A percentile compares a stretch with the other conserved stretches of the same genome.
Evolutionary conservation across 2,888 invertebrate genomes (phyloP).

Genomic region (Nomada ferruginata): DNA sequence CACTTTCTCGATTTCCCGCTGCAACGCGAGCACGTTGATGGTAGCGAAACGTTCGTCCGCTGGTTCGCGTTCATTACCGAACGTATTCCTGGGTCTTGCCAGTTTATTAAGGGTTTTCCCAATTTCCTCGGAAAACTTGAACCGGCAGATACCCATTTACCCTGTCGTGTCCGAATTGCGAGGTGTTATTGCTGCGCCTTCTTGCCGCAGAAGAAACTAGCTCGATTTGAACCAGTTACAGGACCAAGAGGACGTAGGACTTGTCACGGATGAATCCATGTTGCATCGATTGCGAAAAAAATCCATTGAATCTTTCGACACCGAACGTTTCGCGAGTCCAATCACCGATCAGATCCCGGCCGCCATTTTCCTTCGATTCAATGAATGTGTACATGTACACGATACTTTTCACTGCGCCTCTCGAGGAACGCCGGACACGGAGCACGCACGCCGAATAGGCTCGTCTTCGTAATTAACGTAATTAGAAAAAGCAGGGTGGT

Average conservation of each 20-base stretch:
- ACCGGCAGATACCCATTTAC: too few species aligned
- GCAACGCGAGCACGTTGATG: constrained; percentile 10
- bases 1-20: constrained; percentile 31
- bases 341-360: constrained; percentile 30
- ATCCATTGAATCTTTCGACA: neutral
- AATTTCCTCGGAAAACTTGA: neutral
- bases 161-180: too few species aligned
- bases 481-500: constrained; percentile 54
- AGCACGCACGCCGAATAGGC: constrained; percentile 18
- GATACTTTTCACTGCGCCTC: neutral
- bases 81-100: constrained; percentile 8
- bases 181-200: too few species aligned
- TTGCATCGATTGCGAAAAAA: neutral
- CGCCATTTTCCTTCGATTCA: constrained; percentile 44
- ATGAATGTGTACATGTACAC: neutral
- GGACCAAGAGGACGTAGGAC: constrained; percentile 11
- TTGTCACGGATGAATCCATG: constrained; percentile 34
- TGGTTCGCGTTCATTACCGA: constrained; percentile 43
- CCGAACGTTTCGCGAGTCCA: constrained; percentile 19
- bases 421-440: constrained; percentile 1
- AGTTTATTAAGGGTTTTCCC: neutral
- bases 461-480: constrained; percentile 54
- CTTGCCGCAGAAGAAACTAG: neutral
- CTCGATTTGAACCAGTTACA: neutral
- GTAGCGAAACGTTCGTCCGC: constrained; percentile 47